Conservation (phyloP, 2,113 vertebrate genomes). For the Aythya baeri region DNA sequence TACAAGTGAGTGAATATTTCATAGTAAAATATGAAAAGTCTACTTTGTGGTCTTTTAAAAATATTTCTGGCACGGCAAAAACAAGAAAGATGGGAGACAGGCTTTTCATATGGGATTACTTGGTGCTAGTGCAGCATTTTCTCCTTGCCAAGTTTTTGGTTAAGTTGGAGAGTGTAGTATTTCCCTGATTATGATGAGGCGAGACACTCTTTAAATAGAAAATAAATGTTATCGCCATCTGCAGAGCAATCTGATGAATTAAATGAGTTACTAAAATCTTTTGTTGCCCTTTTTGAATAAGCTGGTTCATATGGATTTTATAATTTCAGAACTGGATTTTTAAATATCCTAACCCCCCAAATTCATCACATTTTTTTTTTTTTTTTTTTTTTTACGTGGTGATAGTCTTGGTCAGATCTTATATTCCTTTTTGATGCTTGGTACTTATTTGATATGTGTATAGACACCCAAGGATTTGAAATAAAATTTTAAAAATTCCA, state of each 20-base stretch:
- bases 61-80: slow-evolving; percentile 36
- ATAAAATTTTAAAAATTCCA: not conserved
- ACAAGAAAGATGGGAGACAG: slow-evolving; percentile 33
- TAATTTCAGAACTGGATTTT: slow-evolving; percentile 7
- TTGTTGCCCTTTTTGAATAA: slow-evolving; percentile 4
- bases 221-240: slow-evolving; percentile 44
- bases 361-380: not conserved
- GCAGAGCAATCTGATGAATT: slow-evolving; percentile 49
- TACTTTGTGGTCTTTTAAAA: slow-evolving; percentile 56
- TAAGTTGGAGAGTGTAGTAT: slow-evolving; percentile 10
- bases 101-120: slow-evolving; percentile 42
- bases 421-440: not conserved
- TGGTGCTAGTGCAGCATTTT: slow-evolving; percentile 11
- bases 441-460: not conserved
- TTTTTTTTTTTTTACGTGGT: not conserved
- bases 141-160: slow-evolving; percentile 50
- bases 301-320: not conserved
- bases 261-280: slow-evolving; percentile 12
- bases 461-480: not conserved
- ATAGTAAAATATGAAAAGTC: slow-evolving; percentile 28
- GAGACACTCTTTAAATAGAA: slow-evolving; percentile 56
- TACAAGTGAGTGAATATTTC: slow-evolving; percentile 23
- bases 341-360: not conserved
- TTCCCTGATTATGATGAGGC: slow-evolving; percentile 50
- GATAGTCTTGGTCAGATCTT: not conserved